Evolutionary conservation across 2,888 invertebrate genomes (phyloP).

Genomic region (Limenitis arthemis): DNA sequence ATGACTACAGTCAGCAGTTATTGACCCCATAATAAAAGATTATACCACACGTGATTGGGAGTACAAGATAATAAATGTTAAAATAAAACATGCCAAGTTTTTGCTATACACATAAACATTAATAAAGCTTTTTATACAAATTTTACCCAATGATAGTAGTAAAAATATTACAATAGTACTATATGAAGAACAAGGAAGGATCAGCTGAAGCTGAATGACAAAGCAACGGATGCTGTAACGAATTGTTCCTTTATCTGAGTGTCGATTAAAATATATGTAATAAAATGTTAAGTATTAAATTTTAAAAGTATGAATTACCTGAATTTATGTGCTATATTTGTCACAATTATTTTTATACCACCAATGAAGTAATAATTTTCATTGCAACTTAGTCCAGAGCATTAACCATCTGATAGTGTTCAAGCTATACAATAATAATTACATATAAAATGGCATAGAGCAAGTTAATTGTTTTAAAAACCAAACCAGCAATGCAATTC

Average conservation of each 20-base stretch:
- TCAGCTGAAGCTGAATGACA: conserved; percentile 23
- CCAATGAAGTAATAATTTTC: conserved; percentile 66
- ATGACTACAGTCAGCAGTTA: conserved; percentile 53
- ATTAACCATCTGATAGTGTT: conserved; percentile 26
- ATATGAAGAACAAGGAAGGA: conserved; percentile 20
- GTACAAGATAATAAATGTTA: conserved; percentile 38
- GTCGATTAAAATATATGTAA: conserved; percentile 1
- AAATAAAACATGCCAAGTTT: neutral
- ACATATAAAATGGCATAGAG: conserved; percentile 29
- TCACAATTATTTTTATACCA: conserved; percentile 72
- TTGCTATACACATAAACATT: neutral
- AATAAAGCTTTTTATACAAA: neutral
- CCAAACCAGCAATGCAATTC: conserved; percentile 41
- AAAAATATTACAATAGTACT: conserved; percentile 8
- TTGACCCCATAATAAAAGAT: conserved; percentile 65
- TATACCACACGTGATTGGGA: conserved; percentile 64
- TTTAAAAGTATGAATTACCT: conserved; percentile 56
- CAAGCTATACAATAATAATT: conserved; percentile 19
- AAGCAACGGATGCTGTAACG: conserved; percentile 21
- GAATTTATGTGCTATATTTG: conserved; percentile 57
- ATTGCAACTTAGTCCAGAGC: conserved; percentile 55
- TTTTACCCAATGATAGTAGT: neutral
- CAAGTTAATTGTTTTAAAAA: conserved; percentile 33
- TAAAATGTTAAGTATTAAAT: conserved; percentile 15
- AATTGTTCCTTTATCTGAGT: conserved; percentile 10